These are phyloP conservation scores for Amblyornis subalaris DNA, from an alignment of 2,113 vertebrate genomes.

Conservation along the genomic window DNA sequence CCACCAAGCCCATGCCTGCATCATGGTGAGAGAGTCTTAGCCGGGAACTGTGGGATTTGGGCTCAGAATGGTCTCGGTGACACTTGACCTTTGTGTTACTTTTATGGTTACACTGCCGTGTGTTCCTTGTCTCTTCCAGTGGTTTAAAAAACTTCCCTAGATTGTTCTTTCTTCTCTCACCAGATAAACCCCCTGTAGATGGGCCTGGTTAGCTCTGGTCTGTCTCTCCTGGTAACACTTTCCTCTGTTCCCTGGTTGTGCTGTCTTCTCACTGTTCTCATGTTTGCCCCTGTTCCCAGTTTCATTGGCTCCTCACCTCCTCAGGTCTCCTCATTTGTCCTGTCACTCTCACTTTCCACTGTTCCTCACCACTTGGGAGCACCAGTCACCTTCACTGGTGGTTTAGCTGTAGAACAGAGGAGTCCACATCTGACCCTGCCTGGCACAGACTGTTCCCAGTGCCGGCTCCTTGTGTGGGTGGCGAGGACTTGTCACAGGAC, in stretches of 20 bases:
- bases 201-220: neutral
- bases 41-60: neutral
- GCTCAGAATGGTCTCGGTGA: neutral
- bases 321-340: neutral
- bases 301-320: neutral
- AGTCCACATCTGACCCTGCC: neutral
- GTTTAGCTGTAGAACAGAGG: neutral
- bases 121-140: neutral
- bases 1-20: conserved; percentile 93
- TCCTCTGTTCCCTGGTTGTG: neutral
- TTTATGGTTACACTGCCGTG: accelerated
- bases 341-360: neutral
- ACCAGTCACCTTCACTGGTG: neutral
- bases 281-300: neutral
- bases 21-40: conserved; percentile 81
- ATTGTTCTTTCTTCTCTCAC: neutral
- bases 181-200: neutral
- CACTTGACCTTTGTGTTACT: neutral
- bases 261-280: neutral
- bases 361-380: neutral
- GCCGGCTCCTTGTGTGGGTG: neutral
- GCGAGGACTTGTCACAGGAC: neutral
- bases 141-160: neutral
- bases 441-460: neutral
- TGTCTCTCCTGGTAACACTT: neutral